A percentile compares a stretch with the other conserved stretches of the same genome.
These are phyloP conservation scores for Corythornis vintsioides DNA, from an alignment of 2,113 vertebrate genomes.

Conservation along the genomic window DNA sequence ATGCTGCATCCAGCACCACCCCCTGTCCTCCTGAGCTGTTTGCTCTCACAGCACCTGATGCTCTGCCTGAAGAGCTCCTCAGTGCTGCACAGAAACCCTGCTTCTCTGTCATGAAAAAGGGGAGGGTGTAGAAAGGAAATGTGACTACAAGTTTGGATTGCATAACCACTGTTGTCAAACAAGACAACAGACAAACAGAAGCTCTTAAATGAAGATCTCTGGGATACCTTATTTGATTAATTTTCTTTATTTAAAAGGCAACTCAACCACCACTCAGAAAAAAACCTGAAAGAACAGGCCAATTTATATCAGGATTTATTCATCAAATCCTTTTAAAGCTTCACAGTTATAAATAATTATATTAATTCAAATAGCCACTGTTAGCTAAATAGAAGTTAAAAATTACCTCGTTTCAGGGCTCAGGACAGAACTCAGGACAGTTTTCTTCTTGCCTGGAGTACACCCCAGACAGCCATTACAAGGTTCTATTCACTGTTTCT, in stretches of 20 bases:
- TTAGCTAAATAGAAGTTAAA: background rate
- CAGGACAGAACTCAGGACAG: background rate
- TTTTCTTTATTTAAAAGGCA: background rate
- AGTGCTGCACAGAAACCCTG: background rate
- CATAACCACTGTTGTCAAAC: background rate
- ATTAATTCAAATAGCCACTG: background rate
- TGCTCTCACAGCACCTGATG: fast-evolving
- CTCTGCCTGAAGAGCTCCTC: background rate
- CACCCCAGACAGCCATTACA: background rate
- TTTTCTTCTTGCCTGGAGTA: background rate
- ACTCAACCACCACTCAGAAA: background rate
- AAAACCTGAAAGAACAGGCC: background rate
- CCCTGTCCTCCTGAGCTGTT: background rate
- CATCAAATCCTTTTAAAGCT: background rate
- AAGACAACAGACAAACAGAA: background rate
- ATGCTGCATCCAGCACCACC: background rate
- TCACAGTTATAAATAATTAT: background rate
- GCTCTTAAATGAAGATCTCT: background rate
- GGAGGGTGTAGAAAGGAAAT: background rate
- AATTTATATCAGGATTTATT: background rate
- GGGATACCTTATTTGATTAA: background rate
- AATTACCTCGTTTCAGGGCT: background rate
- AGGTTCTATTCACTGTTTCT: background rate
- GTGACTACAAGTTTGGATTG: background rate
- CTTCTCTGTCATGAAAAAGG: background rate